Evolutionary conservation across 2,113 vertebrate genomes (phyloP).

Genomic region (Piprites chloris): DNA sequence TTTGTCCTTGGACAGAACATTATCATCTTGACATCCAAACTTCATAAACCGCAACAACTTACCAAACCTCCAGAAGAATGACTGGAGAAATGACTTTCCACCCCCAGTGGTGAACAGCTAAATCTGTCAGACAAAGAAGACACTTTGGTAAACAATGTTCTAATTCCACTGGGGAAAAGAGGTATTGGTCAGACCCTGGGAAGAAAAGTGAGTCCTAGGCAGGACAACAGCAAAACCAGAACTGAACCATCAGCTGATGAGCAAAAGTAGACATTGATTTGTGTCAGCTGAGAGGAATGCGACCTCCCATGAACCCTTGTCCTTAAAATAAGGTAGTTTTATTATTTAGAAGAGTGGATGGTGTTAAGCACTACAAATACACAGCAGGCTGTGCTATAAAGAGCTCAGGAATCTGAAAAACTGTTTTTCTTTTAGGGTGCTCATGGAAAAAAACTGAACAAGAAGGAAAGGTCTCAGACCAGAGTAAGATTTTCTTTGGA

Average conservation of each 20-base stretch:
- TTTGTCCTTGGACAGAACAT: neutral
- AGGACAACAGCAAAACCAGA: neutral
- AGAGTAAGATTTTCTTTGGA: neutral
- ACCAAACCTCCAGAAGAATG: neutral
- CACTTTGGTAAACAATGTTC: neutral
- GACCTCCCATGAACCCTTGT: neutral
- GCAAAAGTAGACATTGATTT: neutral
- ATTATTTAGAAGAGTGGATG: neutral
- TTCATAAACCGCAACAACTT: neutral
- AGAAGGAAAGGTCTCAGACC: neutral
- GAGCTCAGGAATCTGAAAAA: neutral
- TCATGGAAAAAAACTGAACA: neutral
- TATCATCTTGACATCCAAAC: neutral
- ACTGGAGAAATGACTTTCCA: neutral
- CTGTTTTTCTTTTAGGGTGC: neutral
- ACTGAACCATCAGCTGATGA: neutral
- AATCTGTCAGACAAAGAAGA: neutral
- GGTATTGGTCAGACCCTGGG: neutral
- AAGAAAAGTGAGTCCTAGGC: neutral
- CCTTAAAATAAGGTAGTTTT: neutral
- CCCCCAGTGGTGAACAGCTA: neutral
- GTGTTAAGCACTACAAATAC: neutral
- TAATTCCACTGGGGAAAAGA: neutral
- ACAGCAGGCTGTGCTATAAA: neutral
- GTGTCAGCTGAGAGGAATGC: neutral